phyloP scores from a whole-genome alignment of 2,888 invertebrate genomes.

The Aelia acuminata region DNA sequence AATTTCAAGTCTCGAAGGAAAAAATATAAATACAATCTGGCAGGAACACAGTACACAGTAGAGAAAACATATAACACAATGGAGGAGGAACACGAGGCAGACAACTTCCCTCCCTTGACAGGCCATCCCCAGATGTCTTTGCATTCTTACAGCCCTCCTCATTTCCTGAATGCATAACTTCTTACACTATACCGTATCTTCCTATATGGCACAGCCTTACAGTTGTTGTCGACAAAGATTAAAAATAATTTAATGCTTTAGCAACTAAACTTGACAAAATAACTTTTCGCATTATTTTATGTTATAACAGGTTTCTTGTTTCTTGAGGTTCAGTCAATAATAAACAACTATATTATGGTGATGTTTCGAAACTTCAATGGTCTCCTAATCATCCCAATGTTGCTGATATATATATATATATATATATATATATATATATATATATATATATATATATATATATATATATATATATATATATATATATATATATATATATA shows the following conservation, averaged over 20 bases:
- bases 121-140: neutral
- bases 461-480: too few relatives aligned
- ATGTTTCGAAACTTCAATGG: too few relatives aligned
- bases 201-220: neutral
- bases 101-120: neutral
- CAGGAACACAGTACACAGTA: neutral
- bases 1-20: neutral
- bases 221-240: neutral
- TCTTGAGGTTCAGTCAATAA: too few relatives aligned
- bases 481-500: too few relatives aligned
- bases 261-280: too few relatives aligned
- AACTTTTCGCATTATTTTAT: too few relatives aligned
- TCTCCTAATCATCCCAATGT: too few relatives aligned
- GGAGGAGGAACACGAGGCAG: neutral
- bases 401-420: too few relatives aligned
- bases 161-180: slow-evolving; percentile 23
- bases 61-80: neutral
- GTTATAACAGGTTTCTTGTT: too few relatives aligned
- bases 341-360: too few relatives aligned
- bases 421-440: too few relatives aligned
- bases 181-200: neutral
- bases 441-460: too few relatives aligned
- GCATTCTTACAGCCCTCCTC: neutral
- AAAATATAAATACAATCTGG: neutral
- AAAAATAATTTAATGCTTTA: neutral